phyloP scores from a whole-genome alignment of 2,113 vertebrate species.

The Phalacrocorax pelagicus region DNA sequence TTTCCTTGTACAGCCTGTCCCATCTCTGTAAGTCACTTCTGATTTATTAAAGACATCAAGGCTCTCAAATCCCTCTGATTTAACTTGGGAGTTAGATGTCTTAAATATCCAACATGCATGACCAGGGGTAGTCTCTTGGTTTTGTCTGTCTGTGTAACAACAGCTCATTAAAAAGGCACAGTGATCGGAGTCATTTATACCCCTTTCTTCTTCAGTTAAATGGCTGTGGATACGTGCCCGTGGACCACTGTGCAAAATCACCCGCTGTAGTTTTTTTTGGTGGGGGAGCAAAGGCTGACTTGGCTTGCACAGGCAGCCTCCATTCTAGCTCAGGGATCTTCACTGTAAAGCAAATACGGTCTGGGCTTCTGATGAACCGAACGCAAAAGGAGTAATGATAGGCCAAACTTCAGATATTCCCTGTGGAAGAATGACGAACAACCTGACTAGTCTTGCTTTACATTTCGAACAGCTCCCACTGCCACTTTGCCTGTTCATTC shows the following conservation, averaged over 20 bases:
- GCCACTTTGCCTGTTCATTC: background rate
- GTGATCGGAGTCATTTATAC: background rate
- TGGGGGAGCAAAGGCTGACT: background rate
- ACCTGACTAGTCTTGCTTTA: background rate
- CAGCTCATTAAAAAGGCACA: background rate
- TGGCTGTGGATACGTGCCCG: rapidly evolving
- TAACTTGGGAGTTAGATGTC: background rate
- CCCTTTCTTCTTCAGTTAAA: background rate
- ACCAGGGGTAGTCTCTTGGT: background rate
- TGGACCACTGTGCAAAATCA: background rate
- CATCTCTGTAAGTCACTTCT: background rate
- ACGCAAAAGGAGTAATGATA: background rate
- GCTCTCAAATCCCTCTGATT: background rate
- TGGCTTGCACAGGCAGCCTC: background rate
- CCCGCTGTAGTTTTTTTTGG: background rate
- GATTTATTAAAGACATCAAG: background rate
- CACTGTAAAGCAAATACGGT: background rate
- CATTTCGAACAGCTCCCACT: background rate
- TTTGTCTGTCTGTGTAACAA: background rate
- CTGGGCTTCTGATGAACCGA: background rate
- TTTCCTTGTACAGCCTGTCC: background rate
- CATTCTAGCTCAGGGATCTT: background rate
- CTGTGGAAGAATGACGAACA: background rate
- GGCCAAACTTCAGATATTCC: background rate
- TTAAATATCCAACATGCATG: background rate